These are phyloP conservation scores for Apeltes quadracus DNA, from an alignment of 2,113 vertebrate genomes.

Conservation along the genomic window DNA sequence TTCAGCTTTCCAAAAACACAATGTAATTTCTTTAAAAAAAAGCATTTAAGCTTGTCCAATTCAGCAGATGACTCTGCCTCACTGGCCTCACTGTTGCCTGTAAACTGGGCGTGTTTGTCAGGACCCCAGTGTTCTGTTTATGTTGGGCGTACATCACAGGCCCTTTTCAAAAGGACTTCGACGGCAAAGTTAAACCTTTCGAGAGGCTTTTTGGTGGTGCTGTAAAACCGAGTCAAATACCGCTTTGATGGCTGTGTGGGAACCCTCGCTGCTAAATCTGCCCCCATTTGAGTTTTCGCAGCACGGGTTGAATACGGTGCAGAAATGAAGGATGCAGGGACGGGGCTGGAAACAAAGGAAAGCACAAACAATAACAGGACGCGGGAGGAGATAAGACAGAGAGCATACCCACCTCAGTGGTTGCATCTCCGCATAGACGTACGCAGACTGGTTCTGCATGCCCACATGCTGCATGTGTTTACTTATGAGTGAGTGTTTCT, in stretches of 20 bases:
- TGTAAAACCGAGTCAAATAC: slow-evolving; percentile 47
- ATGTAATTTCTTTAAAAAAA: slow-evolving; percentile 2
- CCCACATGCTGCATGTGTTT: neutral
- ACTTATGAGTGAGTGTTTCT: slow-evolving; percentile 38
- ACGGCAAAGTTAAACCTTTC: slow-evolving; percentile 46
- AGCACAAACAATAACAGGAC: neutral
- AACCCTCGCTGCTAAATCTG: slow-evolving; percentile 36
- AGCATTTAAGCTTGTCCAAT: no score
- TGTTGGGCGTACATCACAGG: slow-evolving; percentile 68
- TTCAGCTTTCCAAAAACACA: slow-evolving; percentile 5
- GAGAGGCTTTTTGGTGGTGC: slow-evolving; percentile 35
- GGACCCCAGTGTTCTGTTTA: slow-evolving; percentile 69
- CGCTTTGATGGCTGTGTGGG: slow-evolving; percentile 40
- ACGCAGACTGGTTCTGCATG: slow-evolving; percentile 1
- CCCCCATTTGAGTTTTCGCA: slow-evolving; percentile 9
- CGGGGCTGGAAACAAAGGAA: slow-evolving; percentile 2
- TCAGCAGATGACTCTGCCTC: slow-evolving; percentile 23
- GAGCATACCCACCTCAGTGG: neutral
- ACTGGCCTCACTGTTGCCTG: slow-evolving; percentile 55
- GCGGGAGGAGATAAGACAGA: neutral
- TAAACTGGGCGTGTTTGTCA: slow-evolving; percentile 68
- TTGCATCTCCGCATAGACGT: neutral
- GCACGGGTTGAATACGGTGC: neutral
- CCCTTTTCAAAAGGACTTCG: slow-evolving; percentile 50
- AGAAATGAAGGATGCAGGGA: neutral